phyloP scores from a whole-genome alignment of 2,888 invertebrate genomes.

The Priocnemis perturbator region DNA sequence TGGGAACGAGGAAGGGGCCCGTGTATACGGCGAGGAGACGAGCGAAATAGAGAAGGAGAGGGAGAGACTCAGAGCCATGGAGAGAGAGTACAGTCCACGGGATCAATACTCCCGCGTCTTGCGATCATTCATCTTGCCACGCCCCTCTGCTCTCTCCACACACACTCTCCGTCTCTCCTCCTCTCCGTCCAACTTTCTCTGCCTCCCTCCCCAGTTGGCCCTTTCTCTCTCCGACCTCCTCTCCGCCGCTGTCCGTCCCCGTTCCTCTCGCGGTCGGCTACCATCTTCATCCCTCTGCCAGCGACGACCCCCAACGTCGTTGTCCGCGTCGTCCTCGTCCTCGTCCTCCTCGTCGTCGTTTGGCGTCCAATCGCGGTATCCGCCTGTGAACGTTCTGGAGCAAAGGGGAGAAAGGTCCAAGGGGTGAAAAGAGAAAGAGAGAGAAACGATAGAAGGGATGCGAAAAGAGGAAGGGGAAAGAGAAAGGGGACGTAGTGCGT shows the following conservation, averaged over 20 bases:
- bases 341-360: constrained; percentile 5
- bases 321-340: constrained; percentile 28
- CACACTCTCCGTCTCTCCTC: constrained; percentile 41
- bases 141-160: constrained; percentile 72
- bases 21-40: constrained; percentile 44
- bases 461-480: neutral
- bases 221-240: constrained; percentile 23
- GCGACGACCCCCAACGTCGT: constrained; percentile 46
- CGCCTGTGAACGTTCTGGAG: constrained; percentile 4
- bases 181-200: constrained; percentile 33
- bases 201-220: constrained; percentile 21
- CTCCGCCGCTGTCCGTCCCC: constrained; percentile 20
- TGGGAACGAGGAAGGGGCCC: constrained; percentile 34
- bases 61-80: constrained; percentile 55
- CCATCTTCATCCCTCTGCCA: constrained; percentile 53
- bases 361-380: constrained; percentile 1
- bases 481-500: neutral
- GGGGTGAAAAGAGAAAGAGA: constrained; percentile 18
- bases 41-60: constrained; percentile 45
- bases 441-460: constrained; percentile 8
- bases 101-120: constrained; percentile 76
- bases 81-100: constrained; percentile 67
- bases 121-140: constrained; percentile 76
- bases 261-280: constrained; percentile 19
- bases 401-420: constrained; percentile 18